Base-by-base conservation (phyloP, 1,140 invertebrate genomes). In the Brachionus paranguensis region DNA sequence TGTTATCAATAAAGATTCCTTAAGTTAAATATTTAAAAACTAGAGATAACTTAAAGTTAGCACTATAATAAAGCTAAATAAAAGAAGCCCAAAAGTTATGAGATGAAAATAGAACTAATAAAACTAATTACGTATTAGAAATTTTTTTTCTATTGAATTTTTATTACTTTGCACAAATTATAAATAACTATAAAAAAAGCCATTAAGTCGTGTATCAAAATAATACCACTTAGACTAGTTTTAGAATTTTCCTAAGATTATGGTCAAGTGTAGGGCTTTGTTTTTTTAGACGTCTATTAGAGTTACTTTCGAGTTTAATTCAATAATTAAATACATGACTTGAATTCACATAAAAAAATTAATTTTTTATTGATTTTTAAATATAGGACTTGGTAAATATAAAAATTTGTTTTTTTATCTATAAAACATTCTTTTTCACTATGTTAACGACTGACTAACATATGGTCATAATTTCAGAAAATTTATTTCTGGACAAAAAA, bases 201-300 rank as follows among this genome's bases (percentile, higher is more conserved):
- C 41, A 72, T 72, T 72, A 72, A 72, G 41, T 72, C 41, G 7
- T 72, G 68, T 72, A 72, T 72, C 68, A 41, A 72, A 72, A 72
- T 72, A 41, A 72, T 72, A 72, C 68, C 68, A 72, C 68, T 72
- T 72, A 72, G 68, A 72, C 68, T 72, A 68, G 65, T 41, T 72
- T 72, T 72, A 41, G 20, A 41, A 41, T 72, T 72, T 72, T 72
- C 65, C 65, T 41, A 72, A 72, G 68, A 72, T 72, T 72, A 72
- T 72, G 68, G 68, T 72, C 68, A 72, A 72, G 68, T 72, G 41
- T 72, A 20, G 17, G 37, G 68, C 37, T 72, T 72, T 72, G 68
- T 72, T 72, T 72, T 72, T 72, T 72, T 72, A 72, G 68, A 72
- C 68, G 68, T 72, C 68, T 72, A 72, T 72, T 72, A 72, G 43